These are phyloP conservation scores for Sorex araneus DNA, from an alignment of 2,113 vertebrate species.

Conservation along the genomic window DNA sequence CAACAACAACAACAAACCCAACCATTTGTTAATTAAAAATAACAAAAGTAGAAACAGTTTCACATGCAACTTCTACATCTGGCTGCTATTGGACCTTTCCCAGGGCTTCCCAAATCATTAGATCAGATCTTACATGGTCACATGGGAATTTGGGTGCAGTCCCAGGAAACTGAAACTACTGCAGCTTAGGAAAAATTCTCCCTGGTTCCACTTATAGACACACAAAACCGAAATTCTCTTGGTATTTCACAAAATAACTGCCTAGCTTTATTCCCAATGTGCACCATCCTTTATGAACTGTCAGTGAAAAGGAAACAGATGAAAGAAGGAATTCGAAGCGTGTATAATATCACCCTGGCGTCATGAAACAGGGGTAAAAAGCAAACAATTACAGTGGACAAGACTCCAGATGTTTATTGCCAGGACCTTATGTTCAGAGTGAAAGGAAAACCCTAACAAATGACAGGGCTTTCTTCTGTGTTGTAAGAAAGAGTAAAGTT, in stretches of 20 bases:
- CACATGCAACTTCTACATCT: slow-evolving; percentile 54
- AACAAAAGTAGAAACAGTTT: slow-evolving; percentile 2
- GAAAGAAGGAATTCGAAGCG: slow-evolving; percentile 72
- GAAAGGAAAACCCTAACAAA: slow-evolving; percentile 65
- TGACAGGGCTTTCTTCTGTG: background rate
- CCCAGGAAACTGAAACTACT: slow-evolving; percentile 19
- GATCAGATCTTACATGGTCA: slow-evolving; percentile 13
- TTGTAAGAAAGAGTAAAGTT: slow-evolving; percentile 26
- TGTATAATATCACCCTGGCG: slow-evolving; percentile 60
- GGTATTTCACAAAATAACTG: slow-evolving; percentile 60
- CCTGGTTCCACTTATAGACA: slow-evolving; percentile 1
- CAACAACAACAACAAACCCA: background rate
- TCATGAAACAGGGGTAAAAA: slow-evolving; percentile 65
- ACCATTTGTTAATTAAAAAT: slow-evolving; percentile 29
- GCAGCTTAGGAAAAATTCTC: slow-evolving; percentile 28
- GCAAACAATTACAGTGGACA: slow-evolving; percentile 71
- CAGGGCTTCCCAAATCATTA: slow-evolving; percentile 58
- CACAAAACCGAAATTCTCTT: slow-evolving; percentile 16
- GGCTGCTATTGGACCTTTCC: slow-evolving; percentile 37
- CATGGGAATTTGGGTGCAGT: slow-evolving; percentile 34
- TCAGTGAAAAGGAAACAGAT: slow-evolving; percentile 77
- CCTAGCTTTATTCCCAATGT: slow-evolving; percentile 56
- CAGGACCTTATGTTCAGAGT: slow-evolving; percentile 55
- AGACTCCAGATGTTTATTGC: slow-evolving; percentile 74
- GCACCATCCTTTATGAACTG: slow-evolving; percentile 79